A percentile compares a stretch with the other conserved stretches of the same genome.
phyloP scores from a whole-genome alignment of 2,888 invertebrate genomes.

The Netelia virgata region DNA sequence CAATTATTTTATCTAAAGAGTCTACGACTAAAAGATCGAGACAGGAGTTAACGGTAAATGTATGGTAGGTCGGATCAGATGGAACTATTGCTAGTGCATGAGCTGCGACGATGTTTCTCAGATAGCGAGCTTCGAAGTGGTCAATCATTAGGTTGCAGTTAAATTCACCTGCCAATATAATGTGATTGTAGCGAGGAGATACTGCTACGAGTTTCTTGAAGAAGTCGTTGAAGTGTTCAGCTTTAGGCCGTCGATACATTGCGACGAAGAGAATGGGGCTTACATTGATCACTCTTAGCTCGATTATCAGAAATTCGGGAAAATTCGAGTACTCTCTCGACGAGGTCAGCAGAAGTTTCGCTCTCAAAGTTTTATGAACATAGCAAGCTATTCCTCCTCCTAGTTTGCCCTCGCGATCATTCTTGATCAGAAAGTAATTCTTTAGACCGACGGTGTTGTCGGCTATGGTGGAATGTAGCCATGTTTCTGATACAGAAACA shows the following conservation, averaged over 20 bases:
- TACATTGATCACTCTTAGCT: background rate
- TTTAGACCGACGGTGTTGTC: background rate
- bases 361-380: conserved; percentile 25
- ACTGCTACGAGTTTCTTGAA: background rate
- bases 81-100: background rate
- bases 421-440: conserved; percentile 28
- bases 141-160: conserved; percentile 16
- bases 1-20: background rate
- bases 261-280: background rate
- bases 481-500: background rate
- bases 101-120: background rate
- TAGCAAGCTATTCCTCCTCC: conserved; percentile 52
- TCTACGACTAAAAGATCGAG: conserved; percentile 20
- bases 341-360: background rate
- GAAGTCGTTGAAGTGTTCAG: conserved; percentile 3
- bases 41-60: background rate
- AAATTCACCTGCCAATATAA: conserved; percentile 13
- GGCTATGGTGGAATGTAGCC: conserved; percentile 8
- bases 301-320: conserved; percentile 32
- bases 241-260: conserved; percentile 27
- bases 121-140: background rate
- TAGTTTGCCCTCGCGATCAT: conserved; percentile 24
- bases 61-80: background rate
- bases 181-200: background rate
- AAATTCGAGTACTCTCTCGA: conserved; percentile 11